Base-by-base conservation (phyloP, 2,888 invertebrate species). In the Sicus ferrugineus region DNA sequence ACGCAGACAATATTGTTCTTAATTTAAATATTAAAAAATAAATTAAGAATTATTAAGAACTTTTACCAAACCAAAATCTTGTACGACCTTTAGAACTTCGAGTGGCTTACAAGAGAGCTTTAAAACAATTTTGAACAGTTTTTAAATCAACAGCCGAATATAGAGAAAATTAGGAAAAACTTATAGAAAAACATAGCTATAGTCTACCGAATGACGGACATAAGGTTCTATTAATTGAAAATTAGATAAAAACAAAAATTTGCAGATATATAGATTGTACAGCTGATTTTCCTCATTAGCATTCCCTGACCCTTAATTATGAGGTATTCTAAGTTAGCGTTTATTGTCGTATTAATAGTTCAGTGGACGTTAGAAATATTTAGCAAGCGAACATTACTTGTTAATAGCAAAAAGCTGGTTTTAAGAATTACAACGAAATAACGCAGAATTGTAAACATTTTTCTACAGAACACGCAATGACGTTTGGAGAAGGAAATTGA, bases 11-110 rank as follows among this genome's bases (percentile, higher is more conserved):
- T n/a, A n/a, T n/a, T n/a, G n/a, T n/a, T n/a, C n/a, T n/a, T n/a
- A n/a, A n/a, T n/a, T n/a, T n/a, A n/a, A n/a, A n/a, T n/a, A n/a
- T n/a, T n/a, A n/a, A n/a, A n/a, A n/a, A n/a, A n/a, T n/a, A n/a
- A n/a, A n/a, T n/a, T n/a, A n/a, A n/a, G n/a, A n/a, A n/a, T n/a
- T 42, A 7, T 42, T 42, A 7, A n/a, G 16, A n/a, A 7, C 69
- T 69, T 52, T 67, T 73, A 78, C 79, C 81, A 81, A 81, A 81
- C 81, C 81, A 81, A 75, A 73, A 76, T 80, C 78, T 76, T 75
- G 4, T 16, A 23, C n/a, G n/a, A n/a, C n/a, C n/a, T n/a, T n/a
- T n/a, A n/a, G n/a, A n/a, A n/a, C n/a, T n/a, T n/a, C n/a, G n/a
- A n/a, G n/a, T 54, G 28, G 7, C n/a, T 52, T 19, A 21, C 3